Evolutionary conservation across 1,140 invertebrate genomes (phyloP).

Genomic region (Drosophila pectinifera): DNA sequence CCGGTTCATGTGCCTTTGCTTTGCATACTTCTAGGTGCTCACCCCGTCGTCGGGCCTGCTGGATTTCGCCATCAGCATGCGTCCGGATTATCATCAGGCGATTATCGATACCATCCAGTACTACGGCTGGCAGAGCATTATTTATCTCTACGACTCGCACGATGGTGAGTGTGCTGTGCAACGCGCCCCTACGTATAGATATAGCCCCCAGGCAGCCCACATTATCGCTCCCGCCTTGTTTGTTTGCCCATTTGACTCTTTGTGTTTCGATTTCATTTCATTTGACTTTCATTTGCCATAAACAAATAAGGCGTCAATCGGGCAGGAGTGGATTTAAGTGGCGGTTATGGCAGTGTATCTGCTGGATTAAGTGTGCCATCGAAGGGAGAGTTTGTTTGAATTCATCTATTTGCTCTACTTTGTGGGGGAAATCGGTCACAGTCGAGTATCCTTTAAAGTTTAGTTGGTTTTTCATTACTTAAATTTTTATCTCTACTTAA

Average conservation of each 20-base stretch:
- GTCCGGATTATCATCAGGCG: conserved; percentile 96
- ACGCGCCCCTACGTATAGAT: conserved; percentile 2
- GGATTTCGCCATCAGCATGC: conserved; percentile 96
- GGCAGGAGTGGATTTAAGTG: conserved; percentile 34
- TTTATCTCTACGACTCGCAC: conserved; percentile 97
- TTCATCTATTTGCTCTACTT: not conserved
- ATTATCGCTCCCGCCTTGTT: conserved; percentile 49
- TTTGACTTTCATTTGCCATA: conserved; percentile 66
- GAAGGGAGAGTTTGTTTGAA: not conserved
- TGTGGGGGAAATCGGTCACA: not conserved
- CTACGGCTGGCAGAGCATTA: conserved; percentile 96
- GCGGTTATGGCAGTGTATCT: conserved; percentile 37
- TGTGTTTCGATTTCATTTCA: conserved; percentile 75
- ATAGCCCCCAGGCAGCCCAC: not conserved
- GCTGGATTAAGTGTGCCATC: conserved; percentile 25
- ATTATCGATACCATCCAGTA: conserved; percentile 96
- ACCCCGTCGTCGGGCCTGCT: conserved; percentile 92
- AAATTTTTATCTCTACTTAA: not conserved
- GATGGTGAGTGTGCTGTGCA: conserved; percentile 91
- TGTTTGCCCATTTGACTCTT: conserved; percentile 58
- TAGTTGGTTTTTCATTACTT: conserved; percentile 3
- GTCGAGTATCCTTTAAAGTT: conserved; percentile 6
- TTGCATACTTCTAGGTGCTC: conserved; percentile 87
- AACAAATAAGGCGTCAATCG: conserved; percentile 62
- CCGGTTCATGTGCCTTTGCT: conserved; percentile 45